These are phyloP conservation scores for Neoascia interrupta DNA, from an alignment of 2,888 invertebrate genomes.

Conservation along the genomic window DNA sequence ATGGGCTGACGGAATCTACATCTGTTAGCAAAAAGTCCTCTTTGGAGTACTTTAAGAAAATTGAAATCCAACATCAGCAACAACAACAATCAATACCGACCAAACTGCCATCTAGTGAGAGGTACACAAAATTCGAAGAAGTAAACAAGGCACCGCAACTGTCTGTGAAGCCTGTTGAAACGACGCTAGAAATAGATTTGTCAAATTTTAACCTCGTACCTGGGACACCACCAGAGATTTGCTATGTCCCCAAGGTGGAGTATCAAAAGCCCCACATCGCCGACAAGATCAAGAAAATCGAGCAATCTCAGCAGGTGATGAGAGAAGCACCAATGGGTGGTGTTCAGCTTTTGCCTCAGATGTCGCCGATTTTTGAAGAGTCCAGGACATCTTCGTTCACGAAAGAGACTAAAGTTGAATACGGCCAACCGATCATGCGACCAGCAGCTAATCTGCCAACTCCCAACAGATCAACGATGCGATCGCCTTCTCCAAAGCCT, in stretches of 20 bases:
- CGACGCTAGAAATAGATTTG: constrained; percentile 75
- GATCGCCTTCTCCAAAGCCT: constrained; percentile 81
- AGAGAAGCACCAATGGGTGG: constrained; percentile 83
- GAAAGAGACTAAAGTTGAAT: constrained; percentile 76
- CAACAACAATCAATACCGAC: constrained; percentile 3
- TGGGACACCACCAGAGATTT: constrained; percentile 86
- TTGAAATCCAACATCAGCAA: constrained; percentile 77
- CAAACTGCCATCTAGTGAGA: constrained; percentile 75
- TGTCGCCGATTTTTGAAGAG: constrained; percentile 53
- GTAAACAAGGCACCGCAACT: constrained; percentile 19
- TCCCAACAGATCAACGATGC: constrained; percentile 74
- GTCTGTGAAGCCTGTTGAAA: constrained; percentile 4
- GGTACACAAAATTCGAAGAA: constrained; percentile 79
- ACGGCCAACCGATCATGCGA: constrained; percentile 78
- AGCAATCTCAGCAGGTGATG: constrained; percentile 81
- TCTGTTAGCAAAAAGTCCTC: constrained; percentile 84
- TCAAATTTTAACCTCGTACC: constrained; percentile 82
- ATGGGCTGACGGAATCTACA: constrained; percentile 79
- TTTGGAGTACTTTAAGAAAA: constrained; percentile 85
- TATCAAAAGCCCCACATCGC: constrained; percentile 81
- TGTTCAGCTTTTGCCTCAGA: constrained; percentile 80
- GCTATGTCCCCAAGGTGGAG: constrained; percentile 82
- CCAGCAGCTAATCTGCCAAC: constrained; percentile 77
- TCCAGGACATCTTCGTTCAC: constrained; percentile 71
- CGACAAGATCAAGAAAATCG: constrained; percentile 83